Base-by-base conservation (phyloP, 2,888 invertebrate genomes). In the Chalcis sispes region DNA sequence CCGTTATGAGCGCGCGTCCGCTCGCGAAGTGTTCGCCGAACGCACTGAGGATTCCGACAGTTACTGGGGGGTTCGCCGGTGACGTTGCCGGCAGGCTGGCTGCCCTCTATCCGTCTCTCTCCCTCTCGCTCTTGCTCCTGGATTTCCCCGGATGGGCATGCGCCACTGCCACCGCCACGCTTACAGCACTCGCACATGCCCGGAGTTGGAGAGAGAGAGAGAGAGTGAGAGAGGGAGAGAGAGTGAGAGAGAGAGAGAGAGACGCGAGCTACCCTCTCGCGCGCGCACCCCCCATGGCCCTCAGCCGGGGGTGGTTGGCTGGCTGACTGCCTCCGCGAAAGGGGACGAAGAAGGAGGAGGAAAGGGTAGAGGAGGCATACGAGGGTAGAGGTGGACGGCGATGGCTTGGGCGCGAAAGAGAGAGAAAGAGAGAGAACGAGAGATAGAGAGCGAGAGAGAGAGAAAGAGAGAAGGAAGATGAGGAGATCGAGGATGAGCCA, bases 11-110 rank as follows among this genome's bases (percentile, higher is more conserved):
- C 67, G 83, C 85, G 85, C 86, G 88, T 88, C 88, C 86, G 87
- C 85, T 83, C 87, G 84, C 87, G 85, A 86, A 86, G 85, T 85
- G 86, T 88, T 88, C 88, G 85, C 87, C 87, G 86, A 88, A 87
- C 87, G 87, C 86, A 88, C 88, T 88, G 87, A 88, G 85, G 82
- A 83, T 82, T 83, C 84, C 82, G 80, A 83, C 84, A 81, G 82
- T 83, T 81, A 83, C 84, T 80, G 82, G 82, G 77, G 79, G 82
- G 86, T 87, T 86, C 85, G 84, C 85, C 87, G 87, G 83, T 88
- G 85, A 86, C 86, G 86, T 86, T 83, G 82, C 81, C 81, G 80
- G 82, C 83, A 77, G 77, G 81, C 78, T 82, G 81, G 82, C 58
- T 61, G 23, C 50, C 50, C n/a, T 15, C 58, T 18, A 36, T n/a